These are phyloP conservation scores for Chrysemys picta DNA, from an alignment of 2,113 vertebrate species.

Conservation along the genomic window DNA sequence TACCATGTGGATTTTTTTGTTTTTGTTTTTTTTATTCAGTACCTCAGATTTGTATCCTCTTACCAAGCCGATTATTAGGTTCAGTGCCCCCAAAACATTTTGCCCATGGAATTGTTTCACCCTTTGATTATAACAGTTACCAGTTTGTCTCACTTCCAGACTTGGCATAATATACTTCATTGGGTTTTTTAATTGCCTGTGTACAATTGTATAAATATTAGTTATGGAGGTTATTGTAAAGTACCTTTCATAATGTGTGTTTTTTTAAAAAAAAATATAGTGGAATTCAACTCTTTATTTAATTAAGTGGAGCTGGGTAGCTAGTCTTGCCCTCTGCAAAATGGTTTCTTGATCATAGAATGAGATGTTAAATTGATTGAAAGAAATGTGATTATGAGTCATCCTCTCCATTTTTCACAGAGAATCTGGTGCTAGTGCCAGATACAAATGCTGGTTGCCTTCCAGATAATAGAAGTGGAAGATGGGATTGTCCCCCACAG, in stretches of 20 bases:
- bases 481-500: not conserved
- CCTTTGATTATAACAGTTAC: not conserved
- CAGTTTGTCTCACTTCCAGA: not conserved
- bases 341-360: not conserved
- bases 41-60: not conserved
- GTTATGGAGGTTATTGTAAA: not conserved
- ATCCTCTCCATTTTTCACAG: not conserved
- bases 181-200: not conserved
- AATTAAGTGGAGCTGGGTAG: not conserved
- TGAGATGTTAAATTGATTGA: not conserved
- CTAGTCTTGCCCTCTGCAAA: not conserved
- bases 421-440: conserved; percentile 11
- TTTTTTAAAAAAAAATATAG: not conserved
- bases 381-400: not conserved
- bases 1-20: accelerated
- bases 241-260: not conserved
- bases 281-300: not conserved
- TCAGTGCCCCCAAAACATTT: not conserved
- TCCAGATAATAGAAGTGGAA: not conserved
- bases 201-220: not conserved
- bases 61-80: not conserved
- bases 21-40: not conserved
- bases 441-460: not conserved
- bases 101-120: not conserved
- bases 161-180: not conserved